phyloP scores from a whole-genome alignment of 2,113 vertebrate genomes.

The Myrmecophaga tridactyla region DNA sequence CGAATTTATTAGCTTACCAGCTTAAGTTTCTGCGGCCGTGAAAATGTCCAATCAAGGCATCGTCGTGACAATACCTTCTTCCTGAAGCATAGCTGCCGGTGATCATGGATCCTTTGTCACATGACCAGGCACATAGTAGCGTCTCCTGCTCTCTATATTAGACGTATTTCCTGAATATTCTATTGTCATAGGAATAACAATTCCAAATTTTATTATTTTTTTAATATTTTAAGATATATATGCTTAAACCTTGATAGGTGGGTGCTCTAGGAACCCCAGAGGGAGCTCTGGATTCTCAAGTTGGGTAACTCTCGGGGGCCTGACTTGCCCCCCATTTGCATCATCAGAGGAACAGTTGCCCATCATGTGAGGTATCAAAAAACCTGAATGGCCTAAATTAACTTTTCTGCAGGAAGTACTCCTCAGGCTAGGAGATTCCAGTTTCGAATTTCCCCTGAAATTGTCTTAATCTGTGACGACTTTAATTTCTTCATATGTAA shows the following conservation, averaged over 20 bases:
- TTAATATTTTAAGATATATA: not conserved
- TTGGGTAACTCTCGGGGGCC: not conserved
- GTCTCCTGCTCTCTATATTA: not conserved
- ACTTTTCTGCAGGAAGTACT: not conserved
- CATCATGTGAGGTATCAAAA: not conserved
- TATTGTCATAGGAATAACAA: not conserved
- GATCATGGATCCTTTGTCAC: too few relatives aligned
- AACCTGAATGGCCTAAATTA: conserved; percentile 47
- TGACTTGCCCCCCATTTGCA: not conserved
- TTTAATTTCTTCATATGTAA: conserved; percentile 39
- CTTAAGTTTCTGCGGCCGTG: too few relatives aligned
- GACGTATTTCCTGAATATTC: not conserved
- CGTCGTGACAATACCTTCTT: too few relatives aligned
- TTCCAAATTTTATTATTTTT: not conserved
- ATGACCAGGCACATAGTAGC: too few relatives aligned
- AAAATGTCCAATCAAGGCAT: too few relatives aligned
- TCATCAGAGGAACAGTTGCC: not conserved
- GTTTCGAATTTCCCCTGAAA: not conserved
- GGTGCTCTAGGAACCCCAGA: not conserved
- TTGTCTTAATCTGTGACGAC: not conserved
- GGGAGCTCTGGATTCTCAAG: not conserved
- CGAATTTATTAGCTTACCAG: too few relatives aligned
- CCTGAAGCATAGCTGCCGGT: too few relatives aligned
- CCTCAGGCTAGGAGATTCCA: not conserved
- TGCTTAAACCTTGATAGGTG: not conserved